Evolutionary conservation across 2,888 invertebrate genomes (phyloP), one percentile per base, ranked within the genome.

Genomic region (Drosophila leonis): DNA sequence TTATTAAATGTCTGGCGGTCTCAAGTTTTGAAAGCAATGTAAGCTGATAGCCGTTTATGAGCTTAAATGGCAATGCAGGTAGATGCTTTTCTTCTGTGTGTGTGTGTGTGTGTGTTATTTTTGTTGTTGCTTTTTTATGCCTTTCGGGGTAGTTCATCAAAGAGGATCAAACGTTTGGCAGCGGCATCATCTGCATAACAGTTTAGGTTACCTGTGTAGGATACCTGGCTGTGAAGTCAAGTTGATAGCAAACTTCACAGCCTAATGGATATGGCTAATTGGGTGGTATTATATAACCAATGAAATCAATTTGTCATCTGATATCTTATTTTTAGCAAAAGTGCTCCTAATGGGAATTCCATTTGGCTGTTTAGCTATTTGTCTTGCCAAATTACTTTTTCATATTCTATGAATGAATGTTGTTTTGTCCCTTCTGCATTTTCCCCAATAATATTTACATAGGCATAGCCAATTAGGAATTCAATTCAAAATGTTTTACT

Each of bases 41-140:
- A 83, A 89, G 73, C 78, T 81, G 83, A 84, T 84, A 87, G 90
- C 75, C 78, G 72, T 83, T 84, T 84, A 84, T 89, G 83, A 78
- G 90, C 77, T 78, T 78, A 74, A 89, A 86, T 77, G 83, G 87
- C 87, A 86, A 71, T 80, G 74, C 83, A 83, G 89, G 90, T 86
- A 88, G 83, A 75, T 63, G 59, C 55, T 35, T 65, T 51, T 54
- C 7, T 42, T 31, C 39, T 15, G 5, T 54, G 13, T 18, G 8
- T 39, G 12, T 55, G 9, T 54, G 12, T 54, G 52, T 29, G n/a
- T 49, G 31, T 49, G 15, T 15, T 51, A 27, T 29, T 33, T n/a
- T 56, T 44, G 31, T 7, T 29, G 18, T 33, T 33, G 42, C 15
- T 42, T 20, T 37, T 65, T 20, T 46, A 54, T 71, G 68, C 80